A percentile compares a stretch with the other conserved stretches of the same genome.
Evolutionary conservation across 2,113 vertebrate species (phyloP).

Genomic region (Aleadryas rufinucha): DNA sequence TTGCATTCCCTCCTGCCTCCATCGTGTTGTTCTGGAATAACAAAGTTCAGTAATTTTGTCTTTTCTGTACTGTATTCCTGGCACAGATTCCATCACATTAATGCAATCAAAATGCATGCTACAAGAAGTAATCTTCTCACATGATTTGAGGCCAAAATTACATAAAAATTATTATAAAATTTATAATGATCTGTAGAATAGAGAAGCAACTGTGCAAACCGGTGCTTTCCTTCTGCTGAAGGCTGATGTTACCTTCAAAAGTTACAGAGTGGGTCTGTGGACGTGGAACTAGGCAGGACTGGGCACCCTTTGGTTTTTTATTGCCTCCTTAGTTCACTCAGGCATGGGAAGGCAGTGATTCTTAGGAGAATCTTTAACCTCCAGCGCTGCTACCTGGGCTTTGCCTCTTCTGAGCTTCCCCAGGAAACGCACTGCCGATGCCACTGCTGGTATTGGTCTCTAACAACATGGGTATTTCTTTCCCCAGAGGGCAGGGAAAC

Average conservation of each 20-base stretch:
- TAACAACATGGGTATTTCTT: fast-evolving
- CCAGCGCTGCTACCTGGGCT: not conserved
- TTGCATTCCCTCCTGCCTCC: fast-evolving
- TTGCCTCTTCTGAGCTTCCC: not conserved
- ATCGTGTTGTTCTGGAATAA: not conserved
- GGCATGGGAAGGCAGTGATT: not conserved
- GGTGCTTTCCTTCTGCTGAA: not conserved
- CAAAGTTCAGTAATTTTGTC: not conserved
- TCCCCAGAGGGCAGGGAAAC: not conserved
- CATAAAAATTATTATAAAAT: not conserved
- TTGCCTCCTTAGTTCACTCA: not conserved
- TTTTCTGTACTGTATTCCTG: not conserved
- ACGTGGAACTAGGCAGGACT: not conserved
- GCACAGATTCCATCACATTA: not conserved
- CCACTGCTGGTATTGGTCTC: not conserved
- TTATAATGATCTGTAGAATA: not conserved
- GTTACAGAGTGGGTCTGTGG: not conserved
- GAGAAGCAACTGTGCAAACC: not conserved
- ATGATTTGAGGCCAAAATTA: not conserved
- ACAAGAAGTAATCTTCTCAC: not conserved
- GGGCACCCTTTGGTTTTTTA: not conserved
- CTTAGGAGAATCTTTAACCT: not conserved
- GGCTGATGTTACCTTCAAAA: not conserved
- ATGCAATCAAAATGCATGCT: not conserved
- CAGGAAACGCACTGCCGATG: fast-evolving